These are phyloP conservation scores for Hesperia comma DNA, from an alignment of 2,888 invertebrate genomes.

Conservation along the genomic window DNA sequence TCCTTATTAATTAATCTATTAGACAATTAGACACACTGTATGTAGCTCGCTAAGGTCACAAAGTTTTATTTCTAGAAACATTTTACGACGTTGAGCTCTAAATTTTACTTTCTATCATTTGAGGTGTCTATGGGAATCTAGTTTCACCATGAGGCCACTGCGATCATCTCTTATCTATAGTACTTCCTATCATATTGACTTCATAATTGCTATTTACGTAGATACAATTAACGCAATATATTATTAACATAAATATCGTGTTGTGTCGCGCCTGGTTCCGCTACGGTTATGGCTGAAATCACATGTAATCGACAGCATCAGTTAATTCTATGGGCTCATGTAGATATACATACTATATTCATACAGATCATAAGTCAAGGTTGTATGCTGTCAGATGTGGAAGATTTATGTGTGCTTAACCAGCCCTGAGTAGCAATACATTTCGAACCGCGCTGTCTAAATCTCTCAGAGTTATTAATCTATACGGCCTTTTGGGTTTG, in stretches of 20 bases:
- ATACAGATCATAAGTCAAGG: neutral
- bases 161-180: too few relatives aligned
- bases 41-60: slow-evolving; percentile 25
- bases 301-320: neutral
- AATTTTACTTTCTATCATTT: neutral
- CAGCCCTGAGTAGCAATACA: too few relatives aligned
- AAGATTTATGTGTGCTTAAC: neutral
- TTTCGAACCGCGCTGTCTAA: too few relatives aligned
- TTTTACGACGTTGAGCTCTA: neutral
- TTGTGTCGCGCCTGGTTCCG: neutral
- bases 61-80: slow-evolving; percentile 4
- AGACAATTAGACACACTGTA: slow-evolving; percentile 24
- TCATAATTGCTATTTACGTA: neutral
- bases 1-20: slow-evolving; percentile 35
- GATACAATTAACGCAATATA: neutral
- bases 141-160: too few relatives aligned
- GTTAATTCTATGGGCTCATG: neutral
- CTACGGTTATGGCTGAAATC: slow-evolving; percentile 9
- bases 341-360: neutral
- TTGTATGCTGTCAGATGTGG: neutral
- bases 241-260: neutral
- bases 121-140: too few relatives aligned
- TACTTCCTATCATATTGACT: neutral
- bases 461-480: too few relatives aligned
- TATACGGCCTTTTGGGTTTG: too few relatives aligned